Base-by-base conservation (phyloP, 2,113 vertebrate species). In the Tinamus guttatus region DNA sequence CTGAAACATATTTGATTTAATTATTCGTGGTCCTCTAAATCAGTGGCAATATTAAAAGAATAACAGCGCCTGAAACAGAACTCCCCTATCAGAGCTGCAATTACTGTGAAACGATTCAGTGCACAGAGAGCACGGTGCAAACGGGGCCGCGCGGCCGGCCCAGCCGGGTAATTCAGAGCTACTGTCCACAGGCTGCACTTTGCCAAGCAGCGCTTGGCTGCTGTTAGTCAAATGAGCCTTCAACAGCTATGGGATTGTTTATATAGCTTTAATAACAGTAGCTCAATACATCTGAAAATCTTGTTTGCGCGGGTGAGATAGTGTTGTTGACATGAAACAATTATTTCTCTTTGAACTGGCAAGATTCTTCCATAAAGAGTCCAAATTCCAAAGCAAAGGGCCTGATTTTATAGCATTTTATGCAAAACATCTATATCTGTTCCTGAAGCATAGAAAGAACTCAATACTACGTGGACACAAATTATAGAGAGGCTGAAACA, bases 21-120 rank as follows among this genome's bases (percentile, higher is more conserved):
- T 85, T 94, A 77, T 87, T 91, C 84, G 41, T 4, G 40, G 45
- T 49, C 82, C 40, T 89, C 59, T 77, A 56, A 22, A 56, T 28
- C 59, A 79, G 32, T 59, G 70, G 49, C 52, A 71, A 22, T 1
- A 19, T 70, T 90, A 78, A 93, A 90, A 75, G 74, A 85, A 28
- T 77, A 89, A 80, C 59, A 94, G 63, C 32, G 69, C 64, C 80
- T 2, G 2, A 71, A 90, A 81, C 69, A 95, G 90, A 96, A 89
- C 86, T 36, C 84, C 91, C 60, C 94, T 43, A 32, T 97, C 96
- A 95, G 92, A 84, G 56, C 47, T 28, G 25, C 94, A 90, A 81
- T 84, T 87, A 94, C 80, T 65, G 81, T 58, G 71, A 79, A 92
- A 73, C 81, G 90, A 86, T 81, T 68, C 69, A 68, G 38, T 51